phyloP scores from a whole-genome alignment of 2,888 invertebrate species.

The Mythimna pallens region DNA sequence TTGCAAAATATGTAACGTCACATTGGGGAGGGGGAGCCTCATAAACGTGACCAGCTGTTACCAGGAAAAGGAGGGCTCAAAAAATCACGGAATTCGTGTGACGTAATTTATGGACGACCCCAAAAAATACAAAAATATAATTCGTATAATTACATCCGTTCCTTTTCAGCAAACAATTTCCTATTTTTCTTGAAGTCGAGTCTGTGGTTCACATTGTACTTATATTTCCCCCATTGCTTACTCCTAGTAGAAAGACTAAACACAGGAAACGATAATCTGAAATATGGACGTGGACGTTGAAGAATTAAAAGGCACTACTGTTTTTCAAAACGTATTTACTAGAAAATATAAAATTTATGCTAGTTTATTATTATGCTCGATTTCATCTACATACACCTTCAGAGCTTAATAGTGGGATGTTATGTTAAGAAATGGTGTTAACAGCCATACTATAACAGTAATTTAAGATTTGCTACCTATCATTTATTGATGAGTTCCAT shows the following conservation, averaged over 20 bases:
- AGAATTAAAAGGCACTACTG: not conserved
- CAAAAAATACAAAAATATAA: not conserved
- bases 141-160: conserved; percentile 31
- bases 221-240: conserved; percentile 52
- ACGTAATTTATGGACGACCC: too few species aligned
- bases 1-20: too few species aligned
- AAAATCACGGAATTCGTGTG: too few species aligned
- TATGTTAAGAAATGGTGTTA: too few species aligned
- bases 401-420: too few species aligned
- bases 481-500: too few species aligned
- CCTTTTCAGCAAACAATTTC: conserved; percentile 36
- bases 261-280: conserved; percentile 67
- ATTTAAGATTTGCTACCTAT: too few species aligned
- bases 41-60: too few species aligned
- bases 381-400: too few species aligned
- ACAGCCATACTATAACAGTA: too few species aligned
- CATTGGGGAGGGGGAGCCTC: too few species aligned
- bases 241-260: conserved; percentile 14
- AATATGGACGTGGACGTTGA: conserved; percentile 25
- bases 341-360: not conserved
- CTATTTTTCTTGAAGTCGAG: conserved; percentile 70
- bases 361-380: not conserved
- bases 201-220: conserved; percentile 65
- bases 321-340: not conserved
- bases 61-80: too few species aligned